Conservation (phyloP, 92 coral and sea anemone species). For the Zoanthus gigantus region DNA sequence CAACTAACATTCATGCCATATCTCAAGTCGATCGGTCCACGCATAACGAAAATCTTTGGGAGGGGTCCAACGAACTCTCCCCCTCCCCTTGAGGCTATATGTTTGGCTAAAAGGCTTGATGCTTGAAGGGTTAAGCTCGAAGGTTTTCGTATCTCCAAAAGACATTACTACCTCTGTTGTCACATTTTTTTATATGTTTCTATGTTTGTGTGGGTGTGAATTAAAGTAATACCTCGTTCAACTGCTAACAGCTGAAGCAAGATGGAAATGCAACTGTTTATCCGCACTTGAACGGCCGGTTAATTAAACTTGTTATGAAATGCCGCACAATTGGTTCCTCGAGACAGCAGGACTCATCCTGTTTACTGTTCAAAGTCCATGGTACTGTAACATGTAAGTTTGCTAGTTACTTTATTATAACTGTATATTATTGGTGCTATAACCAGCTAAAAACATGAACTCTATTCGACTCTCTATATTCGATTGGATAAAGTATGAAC, state of each 20-base stretch:
- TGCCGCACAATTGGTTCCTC: neutral
- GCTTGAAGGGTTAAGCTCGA: no score
- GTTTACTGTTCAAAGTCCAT: conserved; percentile 20
- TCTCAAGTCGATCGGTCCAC: no score
- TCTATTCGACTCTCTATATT: no score
- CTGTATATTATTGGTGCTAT: neutral
- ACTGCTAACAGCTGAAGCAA: neutral
- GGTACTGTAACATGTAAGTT: conserved; percentile 28
- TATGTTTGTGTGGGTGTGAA: neutral
- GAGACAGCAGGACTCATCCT: neutral
- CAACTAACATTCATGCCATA: no score
- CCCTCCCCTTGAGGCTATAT: no score
- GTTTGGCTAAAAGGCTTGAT: no score
- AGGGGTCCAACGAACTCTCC: no score
- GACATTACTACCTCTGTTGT: neutral
- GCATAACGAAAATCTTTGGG: no score
- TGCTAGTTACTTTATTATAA: neutral
- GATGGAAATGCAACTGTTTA: neutral
- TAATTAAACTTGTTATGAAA: conserved; percentile 6
- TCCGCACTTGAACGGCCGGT: conserved; percentile 28
- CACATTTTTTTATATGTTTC: neutral
- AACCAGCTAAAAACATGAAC: no score
- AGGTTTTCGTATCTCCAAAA: no score
- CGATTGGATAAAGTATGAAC: no score
- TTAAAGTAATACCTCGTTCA: no score